Evolutionary conservation across 2,797 vertebrate species (phyloP), one percentile per base, ranked within the genome.

Genomic region (Crypturellus tataupa): DNA sequence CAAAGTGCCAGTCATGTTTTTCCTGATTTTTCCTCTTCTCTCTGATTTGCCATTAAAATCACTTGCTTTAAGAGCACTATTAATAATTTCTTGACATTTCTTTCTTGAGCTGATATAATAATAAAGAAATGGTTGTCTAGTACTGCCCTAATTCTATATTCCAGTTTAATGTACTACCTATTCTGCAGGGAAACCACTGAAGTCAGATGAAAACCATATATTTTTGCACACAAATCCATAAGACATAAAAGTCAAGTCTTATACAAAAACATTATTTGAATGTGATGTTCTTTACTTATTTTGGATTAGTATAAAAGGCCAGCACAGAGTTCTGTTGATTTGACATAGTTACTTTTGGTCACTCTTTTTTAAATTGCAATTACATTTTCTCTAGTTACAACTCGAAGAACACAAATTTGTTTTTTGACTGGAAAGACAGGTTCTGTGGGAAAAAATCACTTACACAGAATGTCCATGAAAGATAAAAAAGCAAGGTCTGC

Each of bases 241-340:
- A 92, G 90, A 93, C 78, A 95, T 97, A 92, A 97, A 97, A 97
- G 96, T 92, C 82, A 94, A 96, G 86, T 49, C 63, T 94, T 95
- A 53, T 37, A 94, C 88, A 96, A 97, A 97, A 91, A 51, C 0
- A 0, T 95, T 93, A 71, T 97, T 97, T 97, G 96, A 97, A 97
- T 91, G 95, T 46, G 10, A 87, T 92, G 84, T 95, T 94, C 87
- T 95, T 97, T 96, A 91, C 90, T 96, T 96, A 94, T 93, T 97
- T 97, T 85, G 88, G 59, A 89, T 97, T 97, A 93, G 37, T 96
- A 80, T 89, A 85, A 97, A 87, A 71, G 87, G 51, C 72, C 95
- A 84, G 58, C 94, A 87, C 42, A 60, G 90, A 87, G 51, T 96
- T 46, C 71, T 97, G 72, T 69, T 97, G 85, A 96, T 95, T 84